Evolutionary conservation across 2,797 vertebrate genomes (phyloP), one percentile per base, ranked within the genome.

Genomic region (Streptopelia turtur): DNA sequence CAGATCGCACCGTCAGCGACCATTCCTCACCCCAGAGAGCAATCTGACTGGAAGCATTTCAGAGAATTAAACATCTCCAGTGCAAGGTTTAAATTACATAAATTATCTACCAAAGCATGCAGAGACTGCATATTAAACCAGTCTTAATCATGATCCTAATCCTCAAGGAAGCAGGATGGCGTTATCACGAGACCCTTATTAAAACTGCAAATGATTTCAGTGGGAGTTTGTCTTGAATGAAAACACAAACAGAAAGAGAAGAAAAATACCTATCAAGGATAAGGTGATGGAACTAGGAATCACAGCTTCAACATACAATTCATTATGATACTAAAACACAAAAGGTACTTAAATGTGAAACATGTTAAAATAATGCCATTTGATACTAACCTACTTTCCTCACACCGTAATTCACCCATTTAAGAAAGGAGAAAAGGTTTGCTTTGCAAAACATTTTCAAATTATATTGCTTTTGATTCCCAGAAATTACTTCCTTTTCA

Each of bases 81-180:
- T 64, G 61, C 45, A 57, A 87, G 53, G 57, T 78, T 92, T 66
- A 75, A 83, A 74, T 92, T 65, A 75, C 68, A 86, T 45, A 86
- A 91, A 88, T 93, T 65, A 91, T 68, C 79, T 52, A 86, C 49
- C 79, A 93, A 92, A 92, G 92, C 84, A 95, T 43, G 53, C 78
- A 83, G 72, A 83, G 76, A 74, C 56, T 75, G 87, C 50, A 52
- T 71, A 87, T 78, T 68, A 96, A 89, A 81, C 69, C 50, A 91
- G 60, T 27, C 75, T 80, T 95, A 95, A 92, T 92, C 61, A 55
- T 4, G 50, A 87, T 59, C 57, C 53, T 92, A 95, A 91, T 95
- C 87, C 93, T 89, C 75, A 89, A 83, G 87, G 87, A 94, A 87
- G 65, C n/a, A 88, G 61, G 69, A 81, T 55, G 76, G 50, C 91